Evolutionary conservation across 2,113 vertebrate genomes (phyloP).

Genomic region (Podiceps cristatus): DNA sequence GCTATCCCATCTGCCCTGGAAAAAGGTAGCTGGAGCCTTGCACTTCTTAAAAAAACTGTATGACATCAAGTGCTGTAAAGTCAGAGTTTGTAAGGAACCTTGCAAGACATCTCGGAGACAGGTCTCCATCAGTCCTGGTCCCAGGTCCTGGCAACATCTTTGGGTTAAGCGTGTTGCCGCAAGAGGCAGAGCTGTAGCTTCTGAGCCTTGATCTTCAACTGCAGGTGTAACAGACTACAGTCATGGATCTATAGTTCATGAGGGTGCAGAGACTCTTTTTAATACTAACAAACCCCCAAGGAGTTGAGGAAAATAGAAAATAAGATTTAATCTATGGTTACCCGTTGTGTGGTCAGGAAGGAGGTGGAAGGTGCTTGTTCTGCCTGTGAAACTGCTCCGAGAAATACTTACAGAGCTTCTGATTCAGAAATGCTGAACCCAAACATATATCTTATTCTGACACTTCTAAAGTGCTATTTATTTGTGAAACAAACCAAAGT

Average conservation of each 20-base stretch:
- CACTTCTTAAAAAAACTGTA: background rate
- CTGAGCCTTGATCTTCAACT: background rate
- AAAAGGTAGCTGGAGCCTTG: background rate
- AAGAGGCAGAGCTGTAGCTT: background rate
- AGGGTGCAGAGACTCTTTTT: background rate
- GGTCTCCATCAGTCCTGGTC: background rate
- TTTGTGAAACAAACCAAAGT: background rate
- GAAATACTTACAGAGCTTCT: background rate
- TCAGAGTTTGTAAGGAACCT: background rate
- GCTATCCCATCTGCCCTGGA: background rate
- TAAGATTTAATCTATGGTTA: background rate
- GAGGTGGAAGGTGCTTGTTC: background rate
- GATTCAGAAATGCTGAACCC: background rate
- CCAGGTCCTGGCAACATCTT: background rate
- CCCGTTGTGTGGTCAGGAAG: background rate
- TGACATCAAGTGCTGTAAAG: background rate
- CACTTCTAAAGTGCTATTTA: background rate
- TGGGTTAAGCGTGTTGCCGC: background rate
- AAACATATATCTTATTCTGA: background rate
- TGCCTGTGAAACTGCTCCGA: background rate
- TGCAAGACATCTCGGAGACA: background rate
- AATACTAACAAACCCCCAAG: rapidly evolving
- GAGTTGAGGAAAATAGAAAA: background rate
- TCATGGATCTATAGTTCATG: background rate
- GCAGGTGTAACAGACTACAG: background rate